These are phyloP conservation scores for Solenopsis invicta DNA, from an alignment of 1,140 invertebrate species.

Conservation along the genomic window DNA sequence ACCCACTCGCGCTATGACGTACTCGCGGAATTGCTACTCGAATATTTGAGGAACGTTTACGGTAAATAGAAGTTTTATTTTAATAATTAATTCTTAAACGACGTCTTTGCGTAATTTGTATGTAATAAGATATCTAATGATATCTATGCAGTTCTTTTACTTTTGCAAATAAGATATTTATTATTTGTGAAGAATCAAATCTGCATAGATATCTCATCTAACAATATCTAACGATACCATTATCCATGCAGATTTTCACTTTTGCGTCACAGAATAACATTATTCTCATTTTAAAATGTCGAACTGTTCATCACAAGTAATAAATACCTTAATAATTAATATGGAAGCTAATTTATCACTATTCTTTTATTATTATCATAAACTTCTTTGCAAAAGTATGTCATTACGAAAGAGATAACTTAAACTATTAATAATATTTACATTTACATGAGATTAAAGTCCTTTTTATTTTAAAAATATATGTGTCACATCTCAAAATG, in stretches of 20 bases:
- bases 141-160: not conserved
- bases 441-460: not conserved
- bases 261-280: not conserved
- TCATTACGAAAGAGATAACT: not conserved
- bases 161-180: no score
- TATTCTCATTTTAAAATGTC: constrained; percentile 15
- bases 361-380: not conserved
- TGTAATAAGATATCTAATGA: not conserved
- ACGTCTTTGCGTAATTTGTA: not conserved
- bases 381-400: not conserved
- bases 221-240: not conserved
- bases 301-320: not conserved
- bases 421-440: no score
- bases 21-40: not conserved
- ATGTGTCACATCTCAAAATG: no score
- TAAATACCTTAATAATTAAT: not conserved
- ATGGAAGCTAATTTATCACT: not conserved
- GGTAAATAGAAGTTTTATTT: not conserved
- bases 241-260: not conserved
- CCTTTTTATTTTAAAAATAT: not conserved
- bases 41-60: not conserved
- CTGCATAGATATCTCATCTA: no score
- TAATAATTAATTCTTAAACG: not conserved
- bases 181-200: no score
- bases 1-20: not conserved